Conservation (phyloP, 2,888 invertebrate species). For the Podotricha telesiphe region DNA sequence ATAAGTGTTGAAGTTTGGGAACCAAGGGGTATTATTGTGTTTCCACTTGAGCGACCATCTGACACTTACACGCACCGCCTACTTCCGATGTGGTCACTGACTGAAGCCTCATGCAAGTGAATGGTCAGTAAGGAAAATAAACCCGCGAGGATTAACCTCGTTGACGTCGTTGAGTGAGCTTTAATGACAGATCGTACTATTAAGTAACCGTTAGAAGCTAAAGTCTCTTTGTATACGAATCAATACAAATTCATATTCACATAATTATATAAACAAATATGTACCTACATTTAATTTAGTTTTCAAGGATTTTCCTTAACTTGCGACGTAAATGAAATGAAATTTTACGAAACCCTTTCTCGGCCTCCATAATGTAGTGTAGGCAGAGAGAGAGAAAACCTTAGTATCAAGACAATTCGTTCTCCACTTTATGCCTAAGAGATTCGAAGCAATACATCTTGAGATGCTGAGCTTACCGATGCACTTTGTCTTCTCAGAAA, state of each 20-base stretch:
- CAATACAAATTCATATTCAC: not conserved
- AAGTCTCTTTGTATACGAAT: not conserved
- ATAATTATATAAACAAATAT: not conserved
- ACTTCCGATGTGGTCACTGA: constrained; percentile 62
- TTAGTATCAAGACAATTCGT: too few species aligned
- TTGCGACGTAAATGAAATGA: too few species aligned
- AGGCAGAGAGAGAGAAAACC: too few species aligned
- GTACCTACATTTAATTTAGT: not conserved
- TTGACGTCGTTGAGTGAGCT: constrained; percentile 17
- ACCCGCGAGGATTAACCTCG: too few species aligned
- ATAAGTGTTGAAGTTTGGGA: constrained; percentile 37
- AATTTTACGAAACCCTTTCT: too few species aligned
- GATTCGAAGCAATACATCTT: too few species aligned
- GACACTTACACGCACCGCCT: constrained; percentile 76
- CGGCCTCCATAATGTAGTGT: too few species aligned
- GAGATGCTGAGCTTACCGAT: too few species aligned
- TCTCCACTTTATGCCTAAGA: too few species aligned
- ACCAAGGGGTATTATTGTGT: constrained; percentile 54
- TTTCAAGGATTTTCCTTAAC: too few species aligned
- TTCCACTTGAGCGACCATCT: constrained; percentile 71
- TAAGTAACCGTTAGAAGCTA: not conserved
- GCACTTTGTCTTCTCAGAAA: too few species aligned
- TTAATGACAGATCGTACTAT: constrained; percentile 18
- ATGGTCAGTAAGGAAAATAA: constrained; percentile 1
- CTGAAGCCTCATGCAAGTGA: constrained; percentile 33